Percentiles rank a stretch among this genome's conserved stretches.
Evolutionary conservation across 2,888 invertebrate species (phyloP).

Genomic region (Perizoma affinitatum): DNA sequence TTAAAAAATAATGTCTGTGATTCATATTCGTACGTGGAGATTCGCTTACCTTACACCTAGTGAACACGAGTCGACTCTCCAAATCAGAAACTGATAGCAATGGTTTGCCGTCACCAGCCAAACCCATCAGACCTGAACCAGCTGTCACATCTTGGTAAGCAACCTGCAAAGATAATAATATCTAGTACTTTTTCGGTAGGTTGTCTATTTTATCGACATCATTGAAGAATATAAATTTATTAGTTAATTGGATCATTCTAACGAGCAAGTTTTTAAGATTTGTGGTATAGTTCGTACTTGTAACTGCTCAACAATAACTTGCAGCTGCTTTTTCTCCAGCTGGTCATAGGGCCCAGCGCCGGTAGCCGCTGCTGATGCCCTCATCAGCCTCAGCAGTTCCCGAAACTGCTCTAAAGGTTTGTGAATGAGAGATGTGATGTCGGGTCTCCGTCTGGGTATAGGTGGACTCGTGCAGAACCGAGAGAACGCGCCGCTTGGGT

Average conservation of each 20-base stretch:
- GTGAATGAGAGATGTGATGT: conserved; percentile 92
- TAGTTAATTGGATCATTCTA: no score
- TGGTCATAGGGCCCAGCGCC: conserved; percentile 76
- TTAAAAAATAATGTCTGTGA: not conserved
- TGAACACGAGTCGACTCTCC: conserved; percentile 94
- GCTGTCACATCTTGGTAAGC: conserved; percentile 93
- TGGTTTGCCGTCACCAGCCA: conserved; percentile 92
- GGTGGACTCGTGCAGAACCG: conserved; percentile 91
- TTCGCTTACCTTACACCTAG: conserved; percentile 90
- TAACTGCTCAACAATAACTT: conserved; percentile 76
- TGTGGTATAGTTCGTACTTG: conserved; percentile 56
- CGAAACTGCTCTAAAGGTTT: conserved; percentile 91
- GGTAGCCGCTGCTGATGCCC: conserved; percentile 67
- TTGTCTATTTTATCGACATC: not conserved
- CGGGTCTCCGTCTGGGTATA: conserved; percentile 91
- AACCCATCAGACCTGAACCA: conserved; percentile 93
- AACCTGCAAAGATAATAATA: conserved; percentile 64
- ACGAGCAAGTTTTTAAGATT: not conserved
- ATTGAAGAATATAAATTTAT: no score
- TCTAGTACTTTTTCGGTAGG: no score
- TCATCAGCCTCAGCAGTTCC: conserved; percentile 74
- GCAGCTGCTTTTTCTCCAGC: conserved; percentile 76
- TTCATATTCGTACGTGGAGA: not conserved
- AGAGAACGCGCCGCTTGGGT: conserved; percentile 91
- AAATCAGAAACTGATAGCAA: conserved; percentile 92